Conservation (phyloP, 2,113 vertebrate species). For the Helogale parvula region DNA sequence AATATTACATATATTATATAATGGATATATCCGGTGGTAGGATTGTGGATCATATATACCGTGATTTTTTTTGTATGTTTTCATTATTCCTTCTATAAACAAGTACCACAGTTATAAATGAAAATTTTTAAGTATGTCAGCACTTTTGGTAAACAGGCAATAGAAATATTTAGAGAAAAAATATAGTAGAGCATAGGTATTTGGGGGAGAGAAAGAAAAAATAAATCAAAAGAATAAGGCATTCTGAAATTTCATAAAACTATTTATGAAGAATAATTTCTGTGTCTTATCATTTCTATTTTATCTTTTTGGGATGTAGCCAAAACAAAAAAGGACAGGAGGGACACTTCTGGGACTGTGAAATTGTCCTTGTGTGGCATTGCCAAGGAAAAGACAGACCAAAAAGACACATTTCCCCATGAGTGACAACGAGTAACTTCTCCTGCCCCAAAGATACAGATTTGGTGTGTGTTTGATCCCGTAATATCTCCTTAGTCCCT, state of each 20-base stretch:
- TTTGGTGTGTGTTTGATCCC: background rate
- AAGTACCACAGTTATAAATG: background rate
- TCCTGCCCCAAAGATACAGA: background rate
- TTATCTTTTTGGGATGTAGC: background rate
- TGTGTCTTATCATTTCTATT: background rate
- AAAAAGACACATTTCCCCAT: background rate
- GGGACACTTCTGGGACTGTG: background rate
- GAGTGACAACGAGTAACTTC: background rate
- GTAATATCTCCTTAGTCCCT: background rate
- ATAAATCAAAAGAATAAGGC: background rate
- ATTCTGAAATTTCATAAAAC: background rate
- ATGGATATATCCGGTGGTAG: background rate
- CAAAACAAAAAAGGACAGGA: background rate
- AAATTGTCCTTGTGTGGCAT: background rate
- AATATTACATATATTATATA: background rate
- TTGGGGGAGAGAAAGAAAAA: constrained; percentile 24
- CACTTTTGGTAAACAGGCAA: background rate
- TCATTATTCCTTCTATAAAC: background rate
- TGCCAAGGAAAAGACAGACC: background rate
- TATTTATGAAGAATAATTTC: background rate
- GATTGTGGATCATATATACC: background rate
- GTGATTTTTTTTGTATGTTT: constrained; percentile 19
- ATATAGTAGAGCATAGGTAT: background rate
- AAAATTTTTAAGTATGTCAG: background rate
- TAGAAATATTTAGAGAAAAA: background rate